These are phyloP conservation scores for Hypolimnas misippus DNA, from an alignment of 2,888 invertebrate genomes.

Conservation along the genomic window DNA sequence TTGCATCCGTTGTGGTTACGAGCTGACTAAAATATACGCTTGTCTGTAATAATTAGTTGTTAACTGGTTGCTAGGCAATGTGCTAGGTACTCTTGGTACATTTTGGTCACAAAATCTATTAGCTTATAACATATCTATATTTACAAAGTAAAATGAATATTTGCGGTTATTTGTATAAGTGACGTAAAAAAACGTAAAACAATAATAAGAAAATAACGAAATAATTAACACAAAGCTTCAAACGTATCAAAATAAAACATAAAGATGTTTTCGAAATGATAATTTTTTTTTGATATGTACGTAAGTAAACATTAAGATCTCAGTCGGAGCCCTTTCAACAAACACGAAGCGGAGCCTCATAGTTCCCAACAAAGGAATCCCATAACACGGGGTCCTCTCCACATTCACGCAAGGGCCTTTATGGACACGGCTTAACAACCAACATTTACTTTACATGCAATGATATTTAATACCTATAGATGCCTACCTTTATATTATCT, in stretches of 20 bases:
- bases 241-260: neutral
- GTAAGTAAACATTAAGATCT: slow-evolving; percentile 20
- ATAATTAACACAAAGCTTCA: neutral
- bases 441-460: slow-evolving; percentile 32
- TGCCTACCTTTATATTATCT: too few species aligned
- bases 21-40: too few species aligned
- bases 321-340: slow-evolving; percentile 27
- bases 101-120: too few species aligned
- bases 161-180: too few species aligned
- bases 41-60: too few species aligned
- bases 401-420: slow-evolving; percentile 38
- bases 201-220: neutral
- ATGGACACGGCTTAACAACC: slow-evolving; percentile 33
- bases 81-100: too few species aligned
- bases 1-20: too few species aligned
- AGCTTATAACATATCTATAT: too few species aligned
- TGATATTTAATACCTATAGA: too few species aligned
- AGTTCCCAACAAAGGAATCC: slow-evolving; percentile 33
- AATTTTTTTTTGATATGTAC: neutral
- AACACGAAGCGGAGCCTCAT: slow-evolving; percentile 22
- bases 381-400: slow-evolving; percentile 31
- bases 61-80: too few species aligned
- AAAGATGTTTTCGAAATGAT: neutral
- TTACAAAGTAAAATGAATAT: too few species aligned
- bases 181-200: too few species aligned